phyloP scores from a whole-genome alignment of 2,113 vertebrate species.

The Nyctereutes procyonoides region DNA sequence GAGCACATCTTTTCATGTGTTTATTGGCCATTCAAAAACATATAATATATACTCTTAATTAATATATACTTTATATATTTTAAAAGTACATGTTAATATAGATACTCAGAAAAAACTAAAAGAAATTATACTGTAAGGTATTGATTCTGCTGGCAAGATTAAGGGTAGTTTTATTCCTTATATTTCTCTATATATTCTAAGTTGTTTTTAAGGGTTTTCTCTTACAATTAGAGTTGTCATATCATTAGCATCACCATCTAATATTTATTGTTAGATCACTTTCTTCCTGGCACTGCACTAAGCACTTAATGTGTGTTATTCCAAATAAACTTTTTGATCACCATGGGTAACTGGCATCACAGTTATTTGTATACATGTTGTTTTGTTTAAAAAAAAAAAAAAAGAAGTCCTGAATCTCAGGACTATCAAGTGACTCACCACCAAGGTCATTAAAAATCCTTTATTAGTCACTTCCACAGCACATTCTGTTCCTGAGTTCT shows the following conservation, averaged over 20 bases:
- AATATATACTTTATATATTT: not conserved
- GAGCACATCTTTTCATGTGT: not conserved
- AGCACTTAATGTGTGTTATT: not conserved
- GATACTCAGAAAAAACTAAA: not conserved
- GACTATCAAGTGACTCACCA: not conserved
- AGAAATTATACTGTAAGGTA: not conserved
- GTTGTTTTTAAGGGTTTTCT: not conserved
- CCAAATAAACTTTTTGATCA: not conserved
- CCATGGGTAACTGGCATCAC: not conserved
- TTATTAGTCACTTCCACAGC: not conserved
- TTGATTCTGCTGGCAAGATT: not conserved
- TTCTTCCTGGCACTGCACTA: not conserved
- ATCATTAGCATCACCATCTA: not conserved
- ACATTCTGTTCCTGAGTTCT: not conserved
- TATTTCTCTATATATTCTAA: not conserved
- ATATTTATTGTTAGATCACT: not conserved
- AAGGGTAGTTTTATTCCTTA: not conserved
- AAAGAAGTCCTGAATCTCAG: not conserved
- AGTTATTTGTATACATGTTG: not conserved
- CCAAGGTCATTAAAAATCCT: not conserved
- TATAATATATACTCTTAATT: not conserved
- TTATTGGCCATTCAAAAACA: not conserved
- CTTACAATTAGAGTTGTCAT: not conserved
- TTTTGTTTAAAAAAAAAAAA: not conserved
- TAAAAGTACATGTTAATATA: not conserved